A percentile compares a stretch with the other conserved stretches of the same genome.
Evolutionary conservation across 2,888 invertebrate genomes (phyloP).

Genomic region (Drosophila hamatofila): DNA sequence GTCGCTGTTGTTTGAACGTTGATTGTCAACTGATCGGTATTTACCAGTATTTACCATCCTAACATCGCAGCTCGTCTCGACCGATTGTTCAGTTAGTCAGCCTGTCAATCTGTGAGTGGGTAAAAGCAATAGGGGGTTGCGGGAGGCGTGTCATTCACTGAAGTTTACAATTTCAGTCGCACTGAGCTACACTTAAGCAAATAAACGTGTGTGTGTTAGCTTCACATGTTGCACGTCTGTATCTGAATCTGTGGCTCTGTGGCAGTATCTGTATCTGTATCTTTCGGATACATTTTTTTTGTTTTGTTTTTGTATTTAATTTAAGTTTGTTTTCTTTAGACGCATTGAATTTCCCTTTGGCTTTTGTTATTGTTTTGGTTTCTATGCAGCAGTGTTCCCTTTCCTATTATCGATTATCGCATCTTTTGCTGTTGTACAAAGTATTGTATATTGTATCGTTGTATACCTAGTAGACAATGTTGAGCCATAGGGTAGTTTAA

Average conservation of each 20-base stretch:
- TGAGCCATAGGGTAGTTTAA: not conserved
- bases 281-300: conserved; percentile 32
- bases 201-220: conserved; percentile 60
- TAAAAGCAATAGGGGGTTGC: not conserved
- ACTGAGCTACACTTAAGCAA: conserved; percentile 77
- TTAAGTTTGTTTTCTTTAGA: conserved; percentile 59
- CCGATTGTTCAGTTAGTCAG: conserved; percentile 22
- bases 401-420: conserved; percentile 76
- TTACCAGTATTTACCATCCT: conserved; percentile 28
- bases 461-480: not conserved
- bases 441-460: conserved; percentile 19
- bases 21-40: conserved; percentile 76
- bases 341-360: conserved; percentile 61
- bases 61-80: conserved; percentile 13
- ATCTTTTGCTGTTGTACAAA: conserved; percentile 48
- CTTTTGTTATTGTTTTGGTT: conserved; percentile 44
- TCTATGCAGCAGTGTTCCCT: conserved; percentile 43
- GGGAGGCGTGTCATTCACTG: conserved; percentile 8
- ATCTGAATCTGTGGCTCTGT: conserved; percentile 29
- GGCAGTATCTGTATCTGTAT: conserved; percentile 18
- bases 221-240: conserved; percentile 58
- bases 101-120: conserved; percentile 11
- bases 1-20: conserved; percentile 73
- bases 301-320: conserved; percentile 39
- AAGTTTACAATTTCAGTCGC: conserved; percentile 73